Evolutionary conservation across 2,113 vertebrate genomes (phyloP), one percentile per base, ranked within the genome.

Genomic region (Hemiprocne comata): DNA sequence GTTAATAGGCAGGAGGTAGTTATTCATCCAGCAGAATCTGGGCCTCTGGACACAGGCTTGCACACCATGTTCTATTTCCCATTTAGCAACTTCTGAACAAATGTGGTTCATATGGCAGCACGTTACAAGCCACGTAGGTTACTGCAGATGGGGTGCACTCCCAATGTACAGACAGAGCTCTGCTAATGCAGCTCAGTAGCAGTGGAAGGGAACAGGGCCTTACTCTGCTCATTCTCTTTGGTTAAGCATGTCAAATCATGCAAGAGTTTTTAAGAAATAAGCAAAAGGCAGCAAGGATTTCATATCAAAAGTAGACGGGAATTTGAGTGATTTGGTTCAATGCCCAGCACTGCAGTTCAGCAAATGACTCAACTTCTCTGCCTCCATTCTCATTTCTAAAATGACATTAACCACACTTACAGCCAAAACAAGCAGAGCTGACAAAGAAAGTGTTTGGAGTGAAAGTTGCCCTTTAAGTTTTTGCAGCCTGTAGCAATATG

Each of bases 291-390:
- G 42, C 65, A 81, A 60, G 25, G 36, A 67, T 64, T 81, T 84
- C 2, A 26, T 57, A 82, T 36, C 34, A 65, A 73, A 94, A 88
- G 46, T 24, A 84, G 80, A 50, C 34, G 44, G 53, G 83, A 90
- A 86, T 67, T 81, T 1, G 25, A 92, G 31, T 36, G 66, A 96
- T 92, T 92, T 89, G 44, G 76, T 95, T 94, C 76, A 87, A 46
- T 3, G 42, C 90, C 65, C 70, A 93, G 86, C 65, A 64, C 54
- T 87, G 69, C 79, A 90, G 76, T 53, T 90, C 55, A 86, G 65
- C 53, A 95, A 90, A 81, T 92, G 64, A 94, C 53, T 89, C 80
- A 92, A 83, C 2, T 4, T 83, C 51, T 29, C 65, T 90, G 72
- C 72, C 55, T 93, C 80, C 73, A 54, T 73, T 65, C 23, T 53